Base-by-base conservation (phyloP, 1,140 invertebrate species). In the Brachionus koreanus region DNA sequence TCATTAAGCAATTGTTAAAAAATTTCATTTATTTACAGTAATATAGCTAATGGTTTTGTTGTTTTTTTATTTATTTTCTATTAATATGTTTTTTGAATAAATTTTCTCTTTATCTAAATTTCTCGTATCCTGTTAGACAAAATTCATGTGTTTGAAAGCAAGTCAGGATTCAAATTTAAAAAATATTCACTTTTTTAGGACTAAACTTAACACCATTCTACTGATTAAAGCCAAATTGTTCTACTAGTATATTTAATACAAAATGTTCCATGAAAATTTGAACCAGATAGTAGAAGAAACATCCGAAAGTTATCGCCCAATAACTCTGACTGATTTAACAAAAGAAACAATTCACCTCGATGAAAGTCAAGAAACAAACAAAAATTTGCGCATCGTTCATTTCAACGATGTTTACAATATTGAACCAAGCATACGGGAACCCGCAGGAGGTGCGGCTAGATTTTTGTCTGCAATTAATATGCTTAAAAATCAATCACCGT, bases 321-420 rank as follows among this genome's bases (percentile, higher is more conserved):
- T 25, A 43, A 46, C 9, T 5, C 0, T 43, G 5, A 25, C 16
- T 23, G 69, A 74, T 29, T 29, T 74, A 43, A 25, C 39, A 16
- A 74, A 74, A 46, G 69, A 74, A 74, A 29, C 25, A 25, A 74
- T 74, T 46, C 16, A 39, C 37, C 3, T 23, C n/a, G n/a, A 29
- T 19, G 19, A 46, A 9, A 74, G 43, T 25, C 23, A 43, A 23
- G 9, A 46, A 35, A 23, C 19, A 25, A 74, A 19, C 16, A 79
- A 79, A 65, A 57, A 43, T 35, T 37, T 79, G 25, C 76, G 76
- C 3, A 79, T 79, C 10, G 35, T 79, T 25, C 95, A 96, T 89
- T 96, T 93, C 88, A 96, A 96, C 88, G 95, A 96, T 91, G 94
- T 95, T 0, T 96, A 96, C 87, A 96, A 96, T 87, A 92, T 96